Percentiles rank a stretch among this genome's conserved stretches.
phyloP scores from a whole-genome alignment of 2,113 vertebrate species.

The Leucoraja erinaceus region DNA sequence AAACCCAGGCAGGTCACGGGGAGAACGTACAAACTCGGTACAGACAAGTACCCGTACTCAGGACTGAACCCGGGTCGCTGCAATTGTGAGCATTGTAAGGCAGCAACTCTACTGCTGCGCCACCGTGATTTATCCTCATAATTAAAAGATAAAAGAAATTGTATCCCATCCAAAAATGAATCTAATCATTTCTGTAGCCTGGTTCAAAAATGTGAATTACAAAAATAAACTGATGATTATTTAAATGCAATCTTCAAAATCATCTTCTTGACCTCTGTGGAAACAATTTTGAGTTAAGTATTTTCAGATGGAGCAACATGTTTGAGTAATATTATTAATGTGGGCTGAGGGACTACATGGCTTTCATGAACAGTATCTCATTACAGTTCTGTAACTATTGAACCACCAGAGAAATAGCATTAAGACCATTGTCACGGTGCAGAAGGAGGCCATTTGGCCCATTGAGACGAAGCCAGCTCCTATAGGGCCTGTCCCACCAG shows the following conservation, averaged over 20 bases:
- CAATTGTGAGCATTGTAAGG: no score
- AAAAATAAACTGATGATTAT: neutral
- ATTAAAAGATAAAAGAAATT: neutral
- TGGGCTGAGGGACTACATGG: neutral
- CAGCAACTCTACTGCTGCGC: no score
- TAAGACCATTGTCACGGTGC: no score
- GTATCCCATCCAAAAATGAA: no score
- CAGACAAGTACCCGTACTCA: no score
- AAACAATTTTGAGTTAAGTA: neutral
- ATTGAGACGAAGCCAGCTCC: no score
- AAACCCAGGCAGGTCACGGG: no score
- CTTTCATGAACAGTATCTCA: neutral
- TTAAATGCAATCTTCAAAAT: neutral
- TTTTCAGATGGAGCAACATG: neutral
- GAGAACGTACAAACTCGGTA: no score
- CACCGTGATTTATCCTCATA: neutral
- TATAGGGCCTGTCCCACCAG: no score
- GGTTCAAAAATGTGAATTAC: neutral
- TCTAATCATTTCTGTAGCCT: neutral
- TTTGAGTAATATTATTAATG: neutral
- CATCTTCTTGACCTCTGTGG: neutral
- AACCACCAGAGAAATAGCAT: no score
- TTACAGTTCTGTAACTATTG: neutral
- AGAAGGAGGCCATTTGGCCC: no score
- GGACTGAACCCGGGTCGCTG: no score